Conservation (phyloP, 2,797 vertebrate genomes). For the Poeciliopsis presidionis region DNA sequence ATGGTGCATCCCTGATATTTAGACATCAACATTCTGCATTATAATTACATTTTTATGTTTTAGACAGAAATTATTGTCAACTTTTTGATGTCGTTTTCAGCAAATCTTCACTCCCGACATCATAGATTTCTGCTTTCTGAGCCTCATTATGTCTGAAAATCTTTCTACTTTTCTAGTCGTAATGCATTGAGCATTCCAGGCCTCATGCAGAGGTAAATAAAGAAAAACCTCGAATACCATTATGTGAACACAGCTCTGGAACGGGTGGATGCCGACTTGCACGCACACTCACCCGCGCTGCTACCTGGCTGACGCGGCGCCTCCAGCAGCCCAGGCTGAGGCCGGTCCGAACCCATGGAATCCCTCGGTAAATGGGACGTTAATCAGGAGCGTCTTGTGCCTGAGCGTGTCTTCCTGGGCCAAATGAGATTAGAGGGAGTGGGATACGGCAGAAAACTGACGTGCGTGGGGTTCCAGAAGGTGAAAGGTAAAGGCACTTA, state of each 20-base stretch:
- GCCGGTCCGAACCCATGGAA: conserved; percentile 67
- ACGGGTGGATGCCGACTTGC: conserved; percentile 8
- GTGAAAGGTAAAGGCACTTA: conserved; percentile 90
- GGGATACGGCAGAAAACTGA: conserved; percentile 64
- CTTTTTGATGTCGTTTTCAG: not conserved
- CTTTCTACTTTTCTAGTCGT: not conserved
- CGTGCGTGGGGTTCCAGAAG: conserved; percentile 82
- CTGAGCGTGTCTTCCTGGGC: conserved; percentile 83
- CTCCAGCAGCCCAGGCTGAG: conserved; percentile 64
- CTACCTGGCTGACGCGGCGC: conserved; percentile 62
- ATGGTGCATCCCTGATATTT: too few species aligned
- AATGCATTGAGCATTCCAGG: conserved; percentile 22
- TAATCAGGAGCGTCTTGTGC: conserved; percentile 80
- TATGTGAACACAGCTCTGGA: conserved; percentile 28
- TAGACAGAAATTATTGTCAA: not conserved
- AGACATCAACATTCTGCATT: not conserved
- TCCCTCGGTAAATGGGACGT: conserved; percentile 79
- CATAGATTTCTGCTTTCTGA: not conserved
- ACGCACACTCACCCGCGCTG: conserved; percentile 19
- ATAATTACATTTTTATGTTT: not conserved
- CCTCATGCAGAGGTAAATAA: conserved; percentile 4
- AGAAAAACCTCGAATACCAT: conserved; percentile 33
- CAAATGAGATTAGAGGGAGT: conserved; percentile 83
- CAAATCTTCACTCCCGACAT: not conserved
- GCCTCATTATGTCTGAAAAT: conserved; percentile 6